Evolutionary conservation across 2,113 vertebrate genomes (phyloP).

Genomic region (Eulemur rufifrons): DNA sequence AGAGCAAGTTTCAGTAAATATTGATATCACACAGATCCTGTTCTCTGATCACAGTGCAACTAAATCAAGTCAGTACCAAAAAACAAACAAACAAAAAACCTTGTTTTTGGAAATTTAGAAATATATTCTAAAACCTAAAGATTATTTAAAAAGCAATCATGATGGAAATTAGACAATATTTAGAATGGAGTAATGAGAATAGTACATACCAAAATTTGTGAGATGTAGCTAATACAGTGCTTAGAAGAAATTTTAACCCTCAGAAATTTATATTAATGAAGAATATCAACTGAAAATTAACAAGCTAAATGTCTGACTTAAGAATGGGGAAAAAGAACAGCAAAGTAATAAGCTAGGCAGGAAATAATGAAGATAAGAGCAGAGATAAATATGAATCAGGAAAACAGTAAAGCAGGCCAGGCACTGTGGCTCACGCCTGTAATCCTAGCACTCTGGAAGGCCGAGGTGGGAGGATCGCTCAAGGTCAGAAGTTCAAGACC

Average conservation of each 20-base stretch:
- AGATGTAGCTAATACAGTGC: background rate
- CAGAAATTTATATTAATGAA: background rate
- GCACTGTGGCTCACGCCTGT: too few relatives aligned
- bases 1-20: conserved; percentile 40
- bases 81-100: background rate
- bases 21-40: background rate
- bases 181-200: background rate
- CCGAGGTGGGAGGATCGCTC: too few relatives aligned
- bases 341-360: conserved; percentile 30
- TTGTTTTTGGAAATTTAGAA: conserved; percentile 38
- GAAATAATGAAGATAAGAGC: conserved; percentile 39
- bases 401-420: background rate
- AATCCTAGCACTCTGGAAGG: too few relatives aligned
- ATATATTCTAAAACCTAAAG: conserved; percentile 19
- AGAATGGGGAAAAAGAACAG: background rate
- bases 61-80: background rate
- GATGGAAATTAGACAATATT: conserved; percentile 27
- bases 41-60: background rate
- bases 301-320: background rate
- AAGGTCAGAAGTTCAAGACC: too few relatives aligned
- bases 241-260: conserved; percentile 33
- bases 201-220: conserved; percentile 26
- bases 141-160: conserved; percentile 25
- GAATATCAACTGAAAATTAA: conserved; percentile 30
- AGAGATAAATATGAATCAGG: background rate